Conservation (phyloP, 2,113 vertebrate genomes). For the Pachyramphus minor region DNA sequence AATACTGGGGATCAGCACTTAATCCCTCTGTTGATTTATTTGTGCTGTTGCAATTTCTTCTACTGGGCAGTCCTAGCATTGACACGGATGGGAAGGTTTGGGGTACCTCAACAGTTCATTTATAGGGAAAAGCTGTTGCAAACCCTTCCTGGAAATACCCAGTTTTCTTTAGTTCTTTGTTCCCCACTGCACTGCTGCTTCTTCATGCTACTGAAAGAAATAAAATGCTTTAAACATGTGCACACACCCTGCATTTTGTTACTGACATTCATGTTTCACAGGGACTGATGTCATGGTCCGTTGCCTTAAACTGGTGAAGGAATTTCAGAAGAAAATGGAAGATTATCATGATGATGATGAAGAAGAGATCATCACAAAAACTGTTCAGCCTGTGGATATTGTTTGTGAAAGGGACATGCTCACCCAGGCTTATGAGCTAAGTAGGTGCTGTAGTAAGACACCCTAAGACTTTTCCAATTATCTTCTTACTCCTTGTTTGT, state of each 20-base stretch:
- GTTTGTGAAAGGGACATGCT: constrained; percentile 87
- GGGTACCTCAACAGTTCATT: not conserved
- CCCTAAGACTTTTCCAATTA: not conserved
- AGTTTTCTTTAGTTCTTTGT: not conserved
- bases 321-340: constrained; percentile 79
- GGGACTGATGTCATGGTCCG: constrained; percentile 86
- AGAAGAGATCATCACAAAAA: constrained; percentile 78
- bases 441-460: constrained; percentile 67
- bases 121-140: not conserved
- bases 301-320: constrained; percentile 85
- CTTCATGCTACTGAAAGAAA: not conserved
- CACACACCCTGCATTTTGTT: not conserved
- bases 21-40: not conserved
- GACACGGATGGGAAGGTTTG: not conserved
- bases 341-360: constrained; percentile 82
- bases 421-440: constrained; percentile 88
- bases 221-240: not conserved
- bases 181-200: not conserved
- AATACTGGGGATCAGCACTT: not conserved
- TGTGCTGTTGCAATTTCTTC: not conserved
- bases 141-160: not conserved
- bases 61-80: not conserved
- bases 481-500: not conserved
- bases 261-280: constrained; percentile 16
- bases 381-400: constrained; percentile 72